These are phyloP conservation scores for Lophochroa leadbeateri DNA, from an alignment of 2,113 vertebrate species.

Conservation along the genomic window DNA sequence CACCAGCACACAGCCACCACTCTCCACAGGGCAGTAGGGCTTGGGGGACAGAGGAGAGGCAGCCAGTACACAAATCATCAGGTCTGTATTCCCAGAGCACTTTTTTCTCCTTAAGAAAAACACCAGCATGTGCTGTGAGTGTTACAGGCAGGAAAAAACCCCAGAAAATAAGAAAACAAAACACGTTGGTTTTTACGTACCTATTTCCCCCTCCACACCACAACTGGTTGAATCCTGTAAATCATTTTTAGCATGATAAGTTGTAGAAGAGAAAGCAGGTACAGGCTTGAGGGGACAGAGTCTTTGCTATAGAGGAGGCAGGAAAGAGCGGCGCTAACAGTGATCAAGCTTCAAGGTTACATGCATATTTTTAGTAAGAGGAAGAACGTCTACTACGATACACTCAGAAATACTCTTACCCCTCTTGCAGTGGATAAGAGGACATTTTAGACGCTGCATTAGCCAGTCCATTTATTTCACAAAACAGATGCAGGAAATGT, in stretches of 20 bases:
- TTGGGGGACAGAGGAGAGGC: background rate
- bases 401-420: background rate
- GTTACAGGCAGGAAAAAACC: fast-evolving
- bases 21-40: background rate
- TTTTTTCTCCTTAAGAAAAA: background rate
- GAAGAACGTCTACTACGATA: fast-evolving
- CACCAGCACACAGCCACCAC: background rate
- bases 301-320: background rate
- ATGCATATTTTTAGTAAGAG: background rate
- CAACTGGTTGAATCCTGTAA: background rate
- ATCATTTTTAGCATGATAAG: background rate
- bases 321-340: fast-evolving
- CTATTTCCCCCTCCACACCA: background rate
- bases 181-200: background rate
- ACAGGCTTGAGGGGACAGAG: background rate
- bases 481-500: background rate
- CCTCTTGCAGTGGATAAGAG: background rate
- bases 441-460: fast-evolving
- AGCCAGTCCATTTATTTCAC: background rate
- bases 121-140: background rate
- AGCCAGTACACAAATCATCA: fast-evolving
- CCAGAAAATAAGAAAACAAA: background rate
- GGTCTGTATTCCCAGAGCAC: background rate
- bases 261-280: background rate
- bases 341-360: background rate